phyloP scores from a whole-genome alignment of 37 sponge, comb jelly and placozoan genomes.

The Halichondria panicea region DNA sequence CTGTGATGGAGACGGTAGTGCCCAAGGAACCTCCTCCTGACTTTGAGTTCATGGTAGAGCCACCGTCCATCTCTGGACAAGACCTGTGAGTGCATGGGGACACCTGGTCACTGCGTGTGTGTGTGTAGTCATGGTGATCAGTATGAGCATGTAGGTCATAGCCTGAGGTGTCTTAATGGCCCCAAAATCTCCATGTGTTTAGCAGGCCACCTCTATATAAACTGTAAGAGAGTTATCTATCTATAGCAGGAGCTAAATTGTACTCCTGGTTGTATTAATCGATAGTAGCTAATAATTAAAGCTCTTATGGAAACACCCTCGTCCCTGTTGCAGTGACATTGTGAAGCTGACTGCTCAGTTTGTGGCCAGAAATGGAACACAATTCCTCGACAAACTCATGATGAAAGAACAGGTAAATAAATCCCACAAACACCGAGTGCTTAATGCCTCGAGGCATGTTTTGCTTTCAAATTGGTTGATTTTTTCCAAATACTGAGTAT shows the following conservation, averaged over 20 bases:
- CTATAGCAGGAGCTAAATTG: no score
- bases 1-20: conserved; percentile 71
- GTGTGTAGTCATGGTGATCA: no score
- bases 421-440: no score
- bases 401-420: conserved; percentile 78
- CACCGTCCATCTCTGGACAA: conserved; percentile 88
- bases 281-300: background rate
- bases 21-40: conserved; percentile 94
- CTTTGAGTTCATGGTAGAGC: conserved; percentile 80
- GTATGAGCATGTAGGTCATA: no score
- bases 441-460: background rate
- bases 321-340: conserved; percentile 67
- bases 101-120: no score
- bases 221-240: no score
- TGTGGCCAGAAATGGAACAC: conserved; percentile 91
- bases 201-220: no score
- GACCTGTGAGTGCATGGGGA: conserved; percentile 95
- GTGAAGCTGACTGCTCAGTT: conserved; percentile 98
- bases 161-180: no score
- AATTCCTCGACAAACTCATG: conserved; percentile 92
- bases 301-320: background rate
- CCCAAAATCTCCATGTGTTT: no score
- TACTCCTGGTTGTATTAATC: conserved; percentile 1
- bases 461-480: background rate
- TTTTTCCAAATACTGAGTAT: background rate